These are phyloP conservation scores for Xiphophorus birchmanni DNA, from an alignment of 2,797 vertebrate species.

Conservation along the genomic window DNA sequence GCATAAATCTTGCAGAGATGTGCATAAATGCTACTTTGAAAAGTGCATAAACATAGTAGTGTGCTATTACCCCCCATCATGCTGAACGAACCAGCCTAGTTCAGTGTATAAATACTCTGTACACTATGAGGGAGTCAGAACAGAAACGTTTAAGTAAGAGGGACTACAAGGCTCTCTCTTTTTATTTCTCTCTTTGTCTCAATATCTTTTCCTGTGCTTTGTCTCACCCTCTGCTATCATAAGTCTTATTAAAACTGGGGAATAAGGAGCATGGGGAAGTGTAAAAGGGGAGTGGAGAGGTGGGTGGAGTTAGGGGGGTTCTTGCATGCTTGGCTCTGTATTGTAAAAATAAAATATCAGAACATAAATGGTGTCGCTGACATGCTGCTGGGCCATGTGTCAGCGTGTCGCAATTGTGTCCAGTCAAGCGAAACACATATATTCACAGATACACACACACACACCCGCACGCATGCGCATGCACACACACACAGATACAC, in stretches of 20 bases:
- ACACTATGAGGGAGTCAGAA: neutral
- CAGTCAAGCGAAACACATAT: constrained; percentile 47
- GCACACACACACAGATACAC: neutral
- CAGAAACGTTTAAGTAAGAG: constrained; percentile 40
- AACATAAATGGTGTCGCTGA: constrained; percentile 58
- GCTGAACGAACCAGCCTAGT: neutral
- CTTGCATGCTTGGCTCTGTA: neutral
- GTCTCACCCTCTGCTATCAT: constrained; percentile 37
- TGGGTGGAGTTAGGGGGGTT: no score
- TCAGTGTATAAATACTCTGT: constrained; percentile 14
- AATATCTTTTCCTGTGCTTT: constrained; percentile 27
- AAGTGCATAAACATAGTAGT: constrained; percentile 37
- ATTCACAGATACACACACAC: constrained; percentile 9
- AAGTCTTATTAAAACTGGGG: constrained; percentile 60
- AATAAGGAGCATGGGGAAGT: constrained; percentile 23
- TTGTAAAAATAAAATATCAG: constrained; percentile 13
- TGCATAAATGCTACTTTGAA: constrained; percentile 23
- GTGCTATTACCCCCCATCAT: constrained; percentile 8
- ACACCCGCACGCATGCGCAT: no score
- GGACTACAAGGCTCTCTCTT: constrained; percentile 31
- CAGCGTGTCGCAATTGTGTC: constrained; percentile 72
- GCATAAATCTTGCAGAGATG: neutral
- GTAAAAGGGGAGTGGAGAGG: no score
- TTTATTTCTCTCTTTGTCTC: constrained; percentile 49
- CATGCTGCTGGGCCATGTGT: constrained; percentile 61